Base-by-base conservation (phyloP, 2,113 vertebrate genomes). In the Pampusana beccarii region DNA sequence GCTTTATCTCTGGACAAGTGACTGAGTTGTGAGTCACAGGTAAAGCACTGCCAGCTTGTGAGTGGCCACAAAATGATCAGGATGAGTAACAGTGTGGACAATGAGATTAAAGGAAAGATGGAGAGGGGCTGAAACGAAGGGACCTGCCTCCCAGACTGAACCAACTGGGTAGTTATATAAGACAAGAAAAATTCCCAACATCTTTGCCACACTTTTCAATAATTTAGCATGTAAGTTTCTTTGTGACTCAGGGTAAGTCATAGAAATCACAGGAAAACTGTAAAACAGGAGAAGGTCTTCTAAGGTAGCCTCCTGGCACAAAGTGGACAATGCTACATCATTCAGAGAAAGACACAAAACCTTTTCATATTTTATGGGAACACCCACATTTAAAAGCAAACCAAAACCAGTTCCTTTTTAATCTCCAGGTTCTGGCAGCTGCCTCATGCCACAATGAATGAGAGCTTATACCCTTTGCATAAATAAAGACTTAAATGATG, bases 111-210 rank as follows among this genome's bases (percentile, higher is more conserved):
- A 92, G 31, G 10, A 44, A 48, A 80, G 34, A 65, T 11, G 28
- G 33, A 65, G 36, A 90, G 25, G 16, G 24, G 46, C 16, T 72
- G 44, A 75, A 95, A 24, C 4, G 8, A 84, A 61, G 38, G 19
- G n/a, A 56, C n/a, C 31, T 72, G 28, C 15, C 29, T 64, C 61
- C 13, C 24, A 83, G 23, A 46, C 12, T 34, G 51, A 83, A 50
- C 34, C 0, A 0, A 56, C 38, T 6, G 5, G 33, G 16, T 9
- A 85, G 46, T 16, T 44, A 13, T 1, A 46, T 1, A 2, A 88
- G 20, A 16, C n/a, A 85, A 70, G 26, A 2, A 6, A 65, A 90
- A 44, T 50, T 42, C 67, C 25, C 26, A 26, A 64, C 62, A 40
- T 34, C 34, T 86, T 56, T 74, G 33, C 24, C 33, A 66, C 26